Percentiles rank a stretch among this genome's conserved stretches.
phyloP scores from a whole-genome alignment of 1,140 invertebrate genomes.

The Drosophila malerkotliana region DNA sequence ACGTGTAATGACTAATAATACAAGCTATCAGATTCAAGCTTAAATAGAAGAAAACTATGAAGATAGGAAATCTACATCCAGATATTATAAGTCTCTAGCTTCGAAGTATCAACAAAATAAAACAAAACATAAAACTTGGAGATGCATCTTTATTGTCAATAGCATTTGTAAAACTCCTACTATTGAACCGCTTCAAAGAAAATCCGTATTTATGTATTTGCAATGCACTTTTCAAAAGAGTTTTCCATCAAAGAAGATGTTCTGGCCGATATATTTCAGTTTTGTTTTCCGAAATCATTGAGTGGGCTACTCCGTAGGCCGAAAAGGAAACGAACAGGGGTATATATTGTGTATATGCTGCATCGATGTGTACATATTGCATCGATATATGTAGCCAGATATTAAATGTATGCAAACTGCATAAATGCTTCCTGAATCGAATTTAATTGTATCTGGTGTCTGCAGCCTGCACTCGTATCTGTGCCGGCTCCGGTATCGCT shows the following conservation, averaged over 20 bases:
- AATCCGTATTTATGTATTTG: slow-evolving; percentile 28
- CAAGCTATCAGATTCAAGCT: not conserved
- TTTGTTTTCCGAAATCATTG: slow-evolving; percentile 1
- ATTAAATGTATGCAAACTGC: slow-evolving; percentile 62
- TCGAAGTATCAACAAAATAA: not conserved
- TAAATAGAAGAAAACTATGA: not conserved
- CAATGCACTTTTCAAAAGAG: slow-evolving; percentile 24
- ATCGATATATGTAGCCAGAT: slow-evolving; percentile 12
- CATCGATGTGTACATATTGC: slow-evolving; percentile 36
- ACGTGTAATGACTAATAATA: not conserved
- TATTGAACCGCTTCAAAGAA: slow-evolving; percentile 27
- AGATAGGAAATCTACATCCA: not conserved
- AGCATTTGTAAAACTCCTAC: not conserved
- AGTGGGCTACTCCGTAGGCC: not conserved
- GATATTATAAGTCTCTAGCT: not conserved
- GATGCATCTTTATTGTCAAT: not conserved
- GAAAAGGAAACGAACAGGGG: slow-evolving; percentile 15
- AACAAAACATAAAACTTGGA: not conserved
- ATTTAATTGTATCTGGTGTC: slow-evolving; percentile 76
- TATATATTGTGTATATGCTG: slow-evolving; percentile 38
- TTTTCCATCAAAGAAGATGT: slow-evolving; percentile 47
- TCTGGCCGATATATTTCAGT: slow-evolving; percentile 28
- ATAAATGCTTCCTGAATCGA: slow-evolving; percentile 80
- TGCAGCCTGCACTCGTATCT: slow-evolving; percentile 42
- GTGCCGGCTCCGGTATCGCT: slow-evolving; percentile 25